Evolutionary conservation across 2,113 vertebrate genomes (phyloP).

Genomic region (Opisthocomus hoazin): DNA sequence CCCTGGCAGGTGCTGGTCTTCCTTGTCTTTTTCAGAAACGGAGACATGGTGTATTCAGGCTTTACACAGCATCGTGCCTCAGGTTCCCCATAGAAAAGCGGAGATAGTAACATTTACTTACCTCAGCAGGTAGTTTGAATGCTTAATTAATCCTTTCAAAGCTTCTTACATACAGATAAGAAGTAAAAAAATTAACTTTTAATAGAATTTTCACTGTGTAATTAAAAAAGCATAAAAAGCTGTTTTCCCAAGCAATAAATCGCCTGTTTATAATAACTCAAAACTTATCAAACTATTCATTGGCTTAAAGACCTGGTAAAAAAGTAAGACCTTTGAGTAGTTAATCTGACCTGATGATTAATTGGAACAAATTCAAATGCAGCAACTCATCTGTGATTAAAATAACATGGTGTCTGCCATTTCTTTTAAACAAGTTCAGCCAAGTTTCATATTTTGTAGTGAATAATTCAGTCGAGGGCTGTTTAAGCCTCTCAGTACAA

Average conservation of each 20-base stretch:
- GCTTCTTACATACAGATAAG: conserved; percentile 22
- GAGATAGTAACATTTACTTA: conserved; percentile 17
- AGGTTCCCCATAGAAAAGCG: not conserved
- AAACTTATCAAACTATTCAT: not conserved
- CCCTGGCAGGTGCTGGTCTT: not conserved
- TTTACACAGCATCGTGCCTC: not conserved
- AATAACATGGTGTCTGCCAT: not conserved
- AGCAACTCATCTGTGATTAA: not conserved
- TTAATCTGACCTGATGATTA: not conserved
- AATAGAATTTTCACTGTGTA: not conserved
- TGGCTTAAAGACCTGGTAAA: not conserved
- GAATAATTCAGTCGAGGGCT: not conserved
- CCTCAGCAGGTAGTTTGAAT: conserved; percentile 5
- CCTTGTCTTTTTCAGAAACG: not conserved
- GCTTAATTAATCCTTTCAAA: conserved; percentile 50
- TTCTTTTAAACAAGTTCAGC: not conserved
- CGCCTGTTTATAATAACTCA: not conserved
- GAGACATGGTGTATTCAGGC: not conserved
- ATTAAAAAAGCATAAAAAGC: conserved; percentile 34
- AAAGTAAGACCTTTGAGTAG: not conserved
- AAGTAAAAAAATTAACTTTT: not conserved
- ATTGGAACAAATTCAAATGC: conserved; percentile 17
- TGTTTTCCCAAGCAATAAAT: conserved; percentile 21
- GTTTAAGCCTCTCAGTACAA: not conserved
- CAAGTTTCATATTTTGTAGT: not conserved